These are phyloP conservation scores for Jordanella pulchra DNA, from an alignment of 2,797 vertebrate genomes.

Conservation along the genomic window DNA sequence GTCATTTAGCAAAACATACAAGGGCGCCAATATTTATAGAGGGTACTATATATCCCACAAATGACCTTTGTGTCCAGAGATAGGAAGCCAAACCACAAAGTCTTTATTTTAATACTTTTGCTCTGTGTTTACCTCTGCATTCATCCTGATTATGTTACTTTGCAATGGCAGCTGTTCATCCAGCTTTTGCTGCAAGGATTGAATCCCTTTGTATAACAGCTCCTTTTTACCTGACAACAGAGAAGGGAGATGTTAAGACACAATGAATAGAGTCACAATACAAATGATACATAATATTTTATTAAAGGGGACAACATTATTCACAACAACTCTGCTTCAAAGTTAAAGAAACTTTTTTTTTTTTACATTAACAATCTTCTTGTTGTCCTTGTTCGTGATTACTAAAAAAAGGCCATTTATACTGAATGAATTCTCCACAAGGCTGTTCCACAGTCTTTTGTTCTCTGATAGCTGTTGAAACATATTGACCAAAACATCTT, in stretches of 20 bases:
- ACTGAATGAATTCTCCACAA: conserved; percentile 41
- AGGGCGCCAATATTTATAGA: not conserved
- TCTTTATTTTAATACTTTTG: conserved; percentile 3
- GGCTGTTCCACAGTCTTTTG: conserved; percentile 64
- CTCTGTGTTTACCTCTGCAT: conserved; percentile 6
- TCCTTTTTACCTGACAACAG: conserved; percentile 19
- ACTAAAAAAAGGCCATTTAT: conserved; percentile 45
- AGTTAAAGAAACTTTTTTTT: conserved; percentile 35
- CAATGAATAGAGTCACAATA: conserved; percentile 8
- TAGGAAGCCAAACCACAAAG: conserved; percentile 15
- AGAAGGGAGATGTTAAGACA: conserved; percentile 22
- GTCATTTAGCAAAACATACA: not conserved
- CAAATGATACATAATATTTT: conserved; percentile 9
- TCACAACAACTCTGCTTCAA: conserved; percentile 32
- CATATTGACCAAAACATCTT: conserved; percentile 74
- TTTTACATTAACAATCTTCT: conserved; percentile 45
- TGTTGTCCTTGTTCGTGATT: conserved; percentile 41
- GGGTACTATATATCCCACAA: not conserved
- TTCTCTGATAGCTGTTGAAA: conserved; percentile 63
- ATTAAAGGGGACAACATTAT: conserved; percentile 21
- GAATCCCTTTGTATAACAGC: conserved; percentile 12
- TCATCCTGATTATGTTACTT: conserved; percentile 7
- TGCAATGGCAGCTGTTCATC: conserved; percentile 13
- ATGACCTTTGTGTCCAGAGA: conserved; percentile 2
- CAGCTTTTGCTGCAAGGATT: conserved; percentile 10